Conservation (phyloP, 2,888 invertebrate genomes). For the Gandaritis pyraliata region DNA sequence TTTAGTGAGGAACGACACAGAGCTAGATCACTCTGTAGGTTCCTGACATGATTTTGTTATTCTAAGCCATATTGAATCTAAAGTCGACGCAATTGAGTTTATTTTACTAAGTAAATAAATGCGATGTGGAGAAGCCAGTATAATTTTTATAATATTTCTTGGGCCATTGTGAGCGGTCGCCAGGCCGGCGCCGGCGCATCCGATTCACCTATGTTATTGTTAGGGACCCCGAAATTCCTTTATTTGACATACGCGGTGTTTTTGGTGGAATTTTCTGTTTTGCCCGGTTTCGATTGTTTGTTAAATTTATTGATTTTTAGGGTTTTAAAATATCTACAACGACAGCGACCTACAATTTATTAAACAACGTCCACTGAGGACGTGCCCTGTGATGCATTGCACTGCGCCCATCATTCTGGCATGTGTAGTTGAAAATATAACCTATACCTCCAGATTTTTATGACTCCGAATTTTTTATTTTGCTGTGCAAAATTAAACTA, state of each 20-base stretch:
- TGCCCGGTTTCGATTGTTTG: slow-evolving; percentile 50
- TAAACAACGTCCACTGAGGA: no score
- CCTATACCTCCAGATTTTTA: no score
- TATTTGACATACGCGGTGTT: slow-evolving; percentile 78
- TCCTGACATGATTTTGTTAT: no score
- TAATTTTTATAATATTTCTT: slow-evolving; percentile 69
- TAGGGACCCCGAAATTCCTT: slow-evolving; percentile 71
- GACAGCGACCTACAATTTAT: background rate
- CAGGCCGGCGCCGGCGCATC: slow-evolving; percentile 76
- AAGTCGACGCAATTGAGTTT: background rate
- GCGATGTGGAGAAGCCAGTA: slow-evolving; percentile 16
- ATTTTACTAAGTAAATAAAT: background rate
- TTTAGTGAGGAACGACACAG: no score
- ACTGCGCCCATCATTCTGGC: no score
- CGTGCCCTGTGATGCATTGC: no score
- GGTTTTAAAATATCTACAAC: background rate
- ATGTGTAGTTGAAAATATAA: no score
- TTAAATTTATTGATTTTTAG: slow-evolving; percentile 19
- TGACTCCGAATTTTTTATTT: no score
- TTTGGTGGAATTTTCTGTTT: slow-evolving; percentile 65
- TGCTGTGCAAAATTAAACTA: background rate
- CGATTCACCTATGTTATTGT: slow-evolving; percentile 76
- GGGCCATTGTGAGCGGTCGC: slow-evolving; percentile 60
- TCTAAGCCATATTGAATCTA: background rate
- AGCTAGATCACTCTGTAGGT: no score